A percentile compares a stretch with the other conserved stretches of the same genome.
These are phyloP conservation scores for Toxotes chatareus DNA, from an alignment of 2,113 vertebrate species.

Conservation along the genomic window DNA sequence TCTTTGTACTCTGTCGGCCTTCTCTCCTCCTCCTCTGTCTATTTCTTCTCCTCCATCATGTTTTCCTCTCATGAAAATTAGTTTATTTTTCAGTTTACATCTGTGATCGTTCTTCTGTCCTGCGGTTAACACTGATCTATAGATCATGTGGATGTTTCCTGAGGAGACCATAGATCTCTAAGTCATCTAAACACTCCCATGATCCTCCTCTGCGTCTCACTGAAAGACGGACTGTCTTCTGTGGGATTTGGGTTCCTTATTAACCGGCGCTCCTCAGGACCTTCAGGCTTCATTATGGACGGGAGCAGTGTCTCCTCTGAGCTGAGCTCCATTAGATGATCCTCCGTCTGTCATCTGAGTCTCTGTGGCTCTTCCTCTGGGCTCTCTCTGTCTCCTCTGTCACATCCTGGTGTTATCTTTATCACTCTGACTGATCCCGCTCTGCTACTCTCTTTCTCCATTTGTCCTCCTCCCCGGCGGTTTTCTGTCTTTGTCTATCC, in stretches of 20 bases:
- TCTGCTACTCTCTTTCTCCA: conserved; percentile 31
- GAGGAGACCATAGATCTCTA: no score
- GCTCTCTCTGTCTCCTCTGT: conserved; percentile 34
- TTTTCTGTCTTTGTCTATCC: conserved; percentile 10
- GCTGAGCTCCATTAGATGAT: conserved; percentile 50
- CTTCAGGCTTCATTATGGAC: conserved; percentile 54
- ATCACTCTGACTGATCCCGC: conserved; percentile 52
- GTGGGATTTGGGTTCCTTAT: conserved; percentile 30
- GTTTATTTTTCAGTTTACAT: no score
- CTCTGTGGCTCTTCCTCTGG: conserved; percentile 50
- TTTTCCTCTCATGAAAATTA: neutral
- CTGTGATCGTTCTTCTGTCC: neutral
- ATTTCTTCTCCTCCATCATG: neutral
- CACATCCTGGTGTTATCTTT: conserved; percentile 58
- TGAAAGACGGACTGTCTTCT: conserved; percentile 23
- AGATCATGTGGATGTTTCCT: no score
- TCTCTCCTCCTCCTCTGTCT: neutral
- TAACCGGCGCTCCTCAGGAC: conserved; percentile 29
- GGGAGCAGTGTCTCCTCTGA: conserved; percentile 31
- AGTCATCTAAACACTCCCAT: no score
- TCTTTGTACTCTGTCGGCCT: neutral
- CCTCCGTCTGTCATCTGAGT: conserved; percentile 47
- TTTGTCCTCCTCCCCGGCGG: conserved; percentile 29
- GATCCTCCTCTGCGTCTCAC: neutral
- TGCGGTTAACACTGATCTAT: no score